phyloP scores from a whole-genome alignment of 2,888 invertebrate species.

The Pterobdella sp. region DNA sequence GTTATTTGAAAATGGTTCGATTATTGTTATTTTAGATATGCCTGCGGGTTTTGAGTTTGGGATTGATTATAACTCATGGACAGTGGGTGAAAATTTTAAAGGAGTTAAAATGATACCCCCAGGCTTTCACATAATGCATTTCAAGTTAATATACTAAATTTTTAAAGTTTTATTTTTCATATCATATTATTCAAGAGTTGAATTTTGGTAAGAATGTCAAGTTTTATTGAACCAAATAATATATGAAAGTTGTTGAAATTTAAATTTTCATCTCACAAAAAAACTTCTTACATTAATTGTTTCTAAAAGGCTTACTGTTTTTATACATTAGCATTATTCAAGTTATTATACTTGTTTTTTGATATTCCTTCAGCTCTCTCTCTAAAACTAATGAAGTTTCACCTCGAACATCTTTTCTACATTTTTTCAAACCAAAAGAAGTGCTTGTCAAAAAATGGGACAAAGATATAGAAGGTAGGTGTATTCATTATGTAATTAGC shows the following conservation, averaged over 20 bases:
- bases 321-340: no score
- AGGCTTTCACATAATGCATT: conserved; percentile 86
- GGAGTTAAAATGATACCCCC: conserved; percentile 98
- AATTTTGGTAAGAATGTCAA: not conserved
- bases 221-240: not conserved
- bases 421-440: conserved; percentile 72
- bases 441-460: conserved; percentile 84
- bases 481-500: not conserved
- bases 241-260: not conserved
- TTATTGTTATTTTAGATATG: conserved; percentile 72
- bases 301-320: no score
- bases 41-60: conserved; percentile 88
- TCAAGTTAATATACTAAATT: conserved; percentile 59
- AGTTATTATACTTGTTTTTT: conserved; percentile 12
- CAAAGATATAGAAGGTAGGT: conserved; percentile 64
- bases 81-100: conserved; percentile 78
- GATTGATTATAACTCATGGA: conserved; percentile 85
- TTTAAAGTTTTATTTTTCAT: not conserved
- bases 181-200: not conserved
- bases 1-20: conserved; percentile 72
- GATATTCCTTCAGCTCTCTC: conserved; percentile 33
- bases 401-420: conserved; percentile 74
- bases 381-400: conserved; percentile 57
- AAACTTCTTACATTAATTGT: not conserved
- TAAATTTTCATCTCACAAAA: not conserved